These are phyloP conservation scores for Teinopalpus imperialis DNA, from an alignment of 2,888 invertebrate genomes.

Conservation along the genomic window DNA sequence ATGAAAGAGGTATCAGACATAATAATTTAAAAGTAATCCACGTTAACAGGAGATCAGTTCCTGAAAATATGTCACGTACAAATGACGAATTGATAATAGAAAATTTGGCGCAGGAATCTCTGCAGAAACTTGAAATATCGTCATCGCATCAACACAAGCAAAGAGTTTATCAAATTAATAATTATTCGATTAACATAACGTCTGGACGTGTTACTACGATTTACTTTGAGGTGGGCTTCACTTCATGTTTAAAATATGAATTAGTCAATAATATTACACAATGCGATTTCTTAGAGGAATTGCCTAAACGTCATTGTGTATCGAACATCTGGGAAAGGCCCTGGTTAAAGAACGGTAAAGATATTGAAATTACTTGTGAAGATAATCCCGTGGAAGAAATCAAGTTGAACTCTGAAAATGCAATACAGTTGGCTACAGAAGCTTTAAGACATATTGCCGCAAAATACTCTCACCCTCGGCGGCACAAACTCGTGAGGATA, in stretches of 20 bases:
- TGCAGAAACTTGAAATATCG: conserved; percentile 61
- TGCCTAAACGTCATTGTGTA: conserved; percentile 63
- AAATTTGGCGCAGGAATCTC: conserved; percentile 50
- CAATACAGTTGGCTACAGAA: conserved; percentile 53
- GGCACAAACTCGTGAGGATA: conserved; percentile 63
- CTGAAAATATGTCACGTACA: conserved; percentile 38
- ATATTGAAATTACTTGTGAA: conserved; percentile 59
- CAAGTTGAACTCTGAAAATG: conserved; percentile 54
- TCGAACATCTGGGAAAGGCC: conserved; percentile 58
- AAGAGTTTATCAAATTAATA: conserved; percentile 57
- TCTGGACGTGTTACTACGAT: conserved; percentile 60
- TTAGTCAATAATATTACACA: conserved; percentile 56
- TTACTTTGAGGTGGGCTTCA: conserved; percentile 68
- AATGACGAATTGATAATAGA: conserved; percentile 52
- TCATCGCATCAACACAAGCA: conserved; percentile 62
- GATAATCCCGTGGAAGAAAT: conserved; percentile 60
- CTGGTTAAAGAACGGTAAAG: conserved; percentile 55
- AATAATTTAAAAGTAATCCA: neutral
- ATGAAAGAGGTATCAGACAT: too few relatives aligned
- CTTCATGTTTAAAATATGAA: conserved; percentile 66
- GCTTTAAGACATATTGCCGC: conserved; percentile 69
- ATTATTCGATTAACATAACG: conserved; percentile 56
- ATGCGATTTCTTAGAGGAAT: conserved; percentile 60
- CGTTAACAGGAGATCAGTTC: conserved; percentile 42
- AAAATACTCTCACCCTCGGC: conserved; percentile 64